Evolutionary conservation across 1,140 invertebrate species (phyloP).

Genomic region (Microvelia longipes): DNA sequence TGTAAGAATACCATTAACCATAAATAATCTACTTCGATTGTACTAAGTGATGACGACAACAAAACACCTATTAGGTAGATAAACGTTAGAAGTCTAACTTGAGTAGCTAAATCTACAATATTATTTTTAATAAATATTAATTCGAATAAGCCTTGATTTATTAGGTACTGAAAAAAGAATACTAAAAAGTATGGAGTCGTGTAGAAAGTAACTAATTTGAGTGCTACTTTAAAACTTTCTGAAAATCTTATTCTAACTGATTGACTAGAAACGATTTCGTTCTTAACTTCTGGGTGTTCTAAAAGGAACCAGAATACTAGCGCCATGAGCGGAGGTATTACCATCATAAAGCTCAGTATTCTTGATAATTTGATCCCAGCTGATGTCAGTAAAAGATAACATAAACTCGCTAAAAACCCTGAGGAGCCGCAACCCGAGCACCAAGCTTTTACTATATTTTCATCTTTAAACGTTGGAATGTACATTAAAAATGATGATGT

Average conservation of each 20-base stretch:
- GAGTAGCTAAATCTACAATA: slow-evolving; percentile 44
- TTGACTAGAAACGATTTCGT: background rate
- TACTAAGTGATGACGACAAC: slow-evolving; percentile 65
- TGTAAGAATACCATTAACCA: slow-evolving; percentile 61
- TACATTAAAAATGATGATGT: slow-evolving; percentile 66
- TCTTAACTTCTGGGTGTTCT: background rate
- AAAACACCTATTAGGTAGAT: slow-evolving; percentile 78
- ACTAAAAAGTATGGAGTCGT: slow-evolving; percentile 67
- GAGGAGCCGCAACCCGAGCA: slow-evolving; percentile 73
- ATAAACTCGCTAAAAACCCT: slow-evolving; percentile 59
- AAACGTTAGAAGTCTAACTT: slow-evolving; percentile 71
- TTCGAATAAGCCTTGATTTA: slow-evolving; percentile 77
- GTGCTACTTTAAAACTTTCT: slow-evolving; percentile 39
- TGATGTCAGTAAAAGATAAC: slow-evolving; percentile 49
- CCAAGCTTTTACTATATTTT: slow-evolving; percentile 64
- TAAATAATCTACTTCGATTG: slow-evolving; percentile 49
- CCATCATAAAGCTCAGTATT: slow-evolving; percentile 54
- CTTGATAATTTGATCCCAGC: slow-evolving; percentile 40
- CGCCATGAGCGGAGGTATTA: slow-evolving; percentile 51
- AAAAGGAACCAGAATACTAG: slow-evolving; percentile 31
- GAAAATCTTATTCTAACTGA: slow-evolving; percentile 33
- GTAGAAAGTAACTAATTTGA: slow-evolving; percentile 46
- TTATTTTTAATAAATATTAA: slow-evolving; percentile 52
- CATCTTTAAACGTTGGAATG: slow-evolving; percentile 47
- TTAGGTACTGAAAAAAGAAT: slow-evolving; percentile 79